Conservation (phyloP, 2,888 invertebrate species). For the Andrena hattorfiana region DNA sequence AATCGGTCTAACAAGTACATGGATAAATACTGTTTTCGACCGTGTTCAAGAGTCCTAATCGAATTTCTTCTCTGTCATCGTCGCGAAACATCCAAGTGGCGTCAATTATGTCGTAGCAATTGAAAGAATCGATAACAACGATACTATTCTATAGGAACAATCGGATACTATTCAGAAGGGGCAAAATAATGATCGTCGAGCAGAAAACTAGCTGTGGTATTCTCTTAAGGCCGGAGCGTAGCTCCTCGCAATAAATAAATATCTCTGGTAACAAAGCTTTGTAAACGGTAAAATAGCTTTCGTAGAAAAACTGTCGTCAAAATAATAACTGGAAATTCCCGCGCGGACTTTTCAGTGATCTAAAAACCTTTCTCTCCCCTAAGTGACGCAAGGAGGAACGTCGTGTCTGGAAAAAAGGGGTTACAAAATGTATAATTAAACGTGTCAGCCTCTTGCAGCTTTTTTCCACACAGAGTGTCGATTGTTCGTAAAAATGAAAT, state of each 20-base stretch:
- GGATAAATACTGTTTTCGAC: slow-evolving; percentile 12
- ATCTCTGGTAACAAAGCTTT: slow-evolving; percentile 6
- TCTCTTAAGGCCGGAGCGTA: background rate
- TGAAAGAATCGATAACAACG: background rate
- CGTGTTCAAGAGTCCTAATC: background rate
- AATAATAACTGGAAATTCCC: slow-evolving; percentile 10
- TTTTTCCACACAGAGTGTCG: background rate
- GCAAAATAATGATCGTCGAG: slow-evolving; percentile 4
- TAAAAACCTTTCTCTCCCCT: slow-evolving; percentile 14
- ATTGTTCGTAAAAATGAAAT: slow-evolving; percentile 3
- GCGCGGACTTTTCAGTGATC: slow-evolving; percentile 6
- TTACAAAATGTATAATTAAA: slow-evolving; percentile 34
- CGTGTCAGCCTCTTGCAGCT: slow-evolving; percentile 54
- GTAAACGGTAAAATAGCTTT: slow-evolving; percentile 4
- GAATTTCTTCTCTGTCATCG: slow-evolving; percentile 15
- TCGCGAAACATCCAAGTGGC: background rate
- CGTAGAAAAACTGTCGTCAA: slow-evolving; percentile 1
- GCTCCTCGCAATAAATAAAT: slow-evolving; percentile 7
- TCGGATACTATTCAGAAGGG: background rate
- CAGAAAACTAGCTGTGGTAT: background rate
- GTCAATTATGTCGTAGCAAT: background rate
- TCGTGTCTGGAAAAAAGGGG: slow-evolving; percentile 23
- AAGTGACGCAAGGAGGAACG: slow-evolving; percentile 29
- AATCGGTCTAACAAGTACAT: background rate
- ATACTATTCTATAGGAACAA: background rate